Conservation (phyloP, 2,113 vertebrate genomes). For the Lichenostomus cassidix region DNA sequence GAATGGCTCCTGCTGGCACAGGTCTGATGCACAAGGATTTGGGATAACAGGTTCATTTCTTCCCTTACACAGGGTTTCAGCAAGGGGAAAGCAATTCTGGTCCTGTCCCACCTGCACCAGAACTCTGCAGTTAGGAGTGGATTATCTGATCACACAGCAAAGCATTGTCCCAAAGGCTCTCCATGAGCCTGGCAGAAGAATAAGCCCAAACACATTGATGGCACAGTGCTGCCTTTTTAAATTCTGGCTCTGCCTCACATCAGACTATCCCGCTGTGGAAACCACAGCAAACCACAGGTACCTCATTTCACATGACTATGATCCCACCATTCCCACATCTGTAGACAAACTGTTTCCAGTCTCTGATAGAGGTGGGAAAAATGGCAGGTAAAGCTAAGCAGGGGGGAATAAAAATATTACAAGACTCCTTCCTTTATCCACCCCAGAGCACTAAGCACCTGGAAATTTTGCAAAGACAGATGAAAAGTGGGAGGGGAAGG, state of each 20-base stretch:
- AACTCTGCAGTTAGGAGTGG: background rate
- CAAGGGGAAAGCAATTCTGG: background rate
- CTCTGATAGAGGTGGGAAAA: background rate
- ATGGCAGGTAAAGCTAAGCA: background rate
- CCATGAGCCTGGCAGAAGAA: background rate
- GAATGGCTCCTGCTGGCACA: background rate
- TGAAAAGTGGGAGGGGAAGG: constrained; percentile 59
- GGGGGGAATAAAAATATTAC: background rate
- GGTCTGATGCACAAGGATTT: background rate
- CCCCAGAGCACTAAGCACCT: constrained; percentile 14
- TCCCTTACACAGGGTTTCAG: background rate
- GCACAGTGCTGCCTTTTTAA: background rate
- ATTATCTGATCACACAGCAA: background rate
- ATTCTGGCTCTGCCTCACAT: background rate
- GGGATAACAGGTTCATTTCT: background rate
- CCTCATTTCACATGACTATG: constrained; percentile 11
- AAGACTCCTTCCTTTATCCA: background rate
- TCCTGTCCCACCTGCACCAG: background rate
- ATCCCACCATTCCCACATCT: background rate
- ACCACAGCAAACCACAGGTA: background rate
- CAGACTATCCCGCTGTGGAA: background rate
- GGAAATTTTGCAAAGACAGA: constrained; percentile 38
- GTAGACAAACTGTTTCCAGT: constrained; percentile 4
- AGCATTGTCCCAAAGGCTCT: background rate
- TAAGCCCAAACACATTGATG: background rate